Base-by-base conservation (phyloP, 2,888 invertebrate genomes). In the Sinohyriopsis cumingii region DNA sequence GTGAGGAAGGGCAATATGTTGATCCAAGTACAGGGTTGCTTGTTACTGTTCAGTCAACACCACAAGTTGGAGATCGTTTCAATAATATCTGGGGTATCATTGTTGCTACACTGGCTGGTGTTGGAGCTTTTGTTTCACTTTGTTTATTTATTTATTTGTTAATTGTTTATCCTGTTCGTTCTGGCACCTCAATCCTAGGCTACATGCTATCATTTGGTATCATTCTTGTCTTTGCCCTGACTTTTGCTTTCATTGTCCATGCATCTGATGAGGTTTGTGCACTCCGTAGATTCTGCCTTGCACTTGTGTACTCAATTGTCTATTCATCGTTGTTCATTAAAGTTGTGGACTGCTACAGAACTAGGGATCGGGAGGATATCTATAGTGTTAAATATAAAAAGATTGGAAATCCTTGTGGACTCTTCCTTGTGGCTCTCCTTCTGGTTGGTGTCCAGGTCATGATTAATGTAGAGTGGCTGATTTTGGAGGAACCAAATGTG, bases 311-410 rank as follows among this genome's bases (percentile, higher is more conserved):
- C 74, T 86, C 90, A 19, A 82, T 91, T 55, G 86, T 89, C 53
- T 91, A 91, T 71, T 83, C 90, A 22, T 89, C 90, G 5, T 86
- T 91, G 78, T 84, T 91, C 71, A 88, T 91, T 3, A 91, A 91
- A 75, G 87, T 89, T 22, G 85, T 91, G 18, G 90, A 90, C 77
- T 87, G 86, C 65, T 91, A 90, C 89, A 76, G 90, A n/a, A 80
- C 88, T 0, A 69, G 80, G 65, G 75, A 84, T 61, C 83, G 87
- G 72, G 80, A 83, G 57, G 79, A 85, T 68, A 74, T 83, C 69
- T 78, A 81, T 63, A 78, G 75, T 25, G 81, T 82, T 33, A 84
- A 83, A 72, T 85, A 86, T 79, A 82, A 82, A 74, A 82, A 87
- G 56, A 79, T 90, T 59, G 88, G 89, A 0, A 86, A 86, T 45